Evolutionary conservation across 2,113 vertebrate species (phyloP).

Genomic region (Pogona vitticeps): DNA sequence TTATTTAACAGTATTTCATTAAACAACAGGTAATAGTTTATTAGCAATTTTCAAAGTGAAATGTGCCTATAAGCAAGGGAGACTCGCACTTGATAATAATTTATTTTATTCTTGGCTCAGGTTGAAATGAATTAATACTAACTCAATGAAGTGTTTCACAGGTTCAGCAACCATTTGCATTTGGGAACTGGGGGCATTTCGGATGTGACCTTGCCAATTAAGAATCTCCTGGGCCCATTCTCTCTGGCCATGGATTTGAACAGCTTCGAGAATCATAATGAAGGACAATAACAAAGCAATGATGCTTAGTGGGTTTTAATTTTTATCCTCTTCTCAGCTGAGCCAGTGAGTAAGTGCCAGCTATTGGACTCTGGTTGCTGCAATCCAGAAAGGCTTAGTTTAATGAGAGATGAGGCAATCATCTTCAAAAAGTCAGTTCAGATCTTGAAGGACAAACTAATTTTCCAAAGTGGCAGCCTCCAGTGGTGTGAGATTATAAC

Average conservation of each 20-base stretch:
- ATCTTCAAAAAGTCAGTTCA: neutral
- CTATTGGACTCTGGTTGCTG: neutral
- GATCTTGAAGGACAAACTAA: neutral
- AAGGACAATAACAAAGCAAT: neutral
- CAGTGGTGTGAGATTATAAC: no score
- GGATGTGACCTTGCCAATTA: conserved; percentile 14
- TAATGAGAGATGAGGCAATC: neutral
- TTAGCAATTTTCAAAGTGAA: neutral
- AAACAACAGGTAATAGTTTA: neutral
- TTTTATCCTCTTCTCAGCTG: neutral
- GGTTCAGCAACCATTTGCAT: neutral
- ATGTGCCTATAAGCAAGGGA: neutral
- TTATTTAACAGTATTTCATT: neutral
- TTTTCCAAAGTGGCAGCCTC: no score
- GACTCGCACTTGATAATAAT: neutral
- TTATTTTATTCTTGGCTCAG: neutral
- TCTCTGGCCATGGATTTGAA: neutral
- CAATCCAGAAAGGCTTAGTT: neutral
- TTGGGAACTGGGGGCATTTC: neutral
- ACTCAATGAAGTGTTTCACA: neutral
- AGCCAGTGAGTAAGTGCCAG: neutral
- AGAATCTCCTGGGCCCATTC: neutral
- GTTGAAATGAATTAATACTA: conserved; percentile 1
- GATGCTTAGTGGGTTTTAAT: neutral
- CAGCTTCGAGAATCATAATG: neutral